phyloP scores from a whole-genome alignment of 2,113 vertebrate genomes.

The Paracanthobrama guichenoti region DNA sequence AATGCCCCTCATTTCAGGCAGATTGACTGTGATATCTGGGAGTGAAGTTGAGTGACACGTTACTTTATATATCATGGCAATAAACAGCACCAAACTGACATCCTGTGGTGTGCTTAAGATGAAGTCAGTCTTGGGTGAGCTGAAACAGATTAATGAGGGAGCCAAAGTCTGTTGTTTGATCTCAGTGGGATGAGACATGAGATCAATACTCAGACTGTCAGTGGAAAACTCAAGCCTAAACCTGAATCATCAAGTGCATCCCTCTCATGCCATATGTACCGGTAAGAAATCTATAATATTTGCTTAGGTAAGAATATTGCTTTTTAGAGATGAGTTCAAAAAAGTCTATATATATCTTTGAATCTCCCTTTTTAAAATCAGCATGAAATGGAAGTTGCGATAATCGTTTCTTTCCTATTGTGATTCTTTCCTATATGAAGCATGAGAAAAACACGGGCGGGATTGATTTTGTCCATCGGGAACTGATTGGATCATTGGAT shows the following conservation, averaged over 20 bases:
- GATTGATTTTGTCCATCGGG: no score
- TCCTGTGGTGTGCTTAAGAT: conserved; percentile 10
- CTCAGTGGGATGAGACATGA: conserved; percentile 34
- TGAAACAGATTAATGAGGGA: conserved; percentile 42
- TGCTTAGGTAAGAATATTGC: not conserved
- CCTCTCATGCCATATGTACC: not conserved
- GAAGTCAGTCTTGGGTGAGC: not conserved
- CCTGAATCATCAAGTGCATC: conserved; percentile 1
- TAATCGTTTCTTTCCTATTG: no score
- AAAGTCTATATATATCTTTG: not conserved
- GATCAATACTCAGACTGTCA: conserved; percentile 46
- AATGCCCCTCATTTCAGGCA: not conserved
- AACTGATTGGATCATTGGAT: no score
- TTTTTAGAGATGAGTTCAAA: not conserved
- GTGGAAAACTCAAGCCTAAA: conserved; percentile 19
- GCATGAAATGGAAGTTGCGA: no score
- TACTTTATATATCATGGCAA: not conserved
- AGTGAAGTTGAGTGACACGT: not conserved
- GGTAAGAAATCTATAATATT: conserved; percentile 16
- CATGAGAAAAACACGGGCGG: no score
- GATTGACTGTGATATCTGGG: conserved; percentile 2
- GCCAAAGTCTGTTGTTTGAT: conserved; percentile 43
- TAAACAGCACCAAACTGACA: conserved; percentile 1
- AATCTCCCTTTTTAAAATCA: not conserved
- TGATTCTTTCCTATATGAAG: no score